Percentiles rank a stretch among this genome's conserved stretches.
These are phyloP conservation scores for Drymodes brunneopygia DNA, from an alignment of 2,113 vertebrate genomes.

Conservation along the genomic window DNA sequence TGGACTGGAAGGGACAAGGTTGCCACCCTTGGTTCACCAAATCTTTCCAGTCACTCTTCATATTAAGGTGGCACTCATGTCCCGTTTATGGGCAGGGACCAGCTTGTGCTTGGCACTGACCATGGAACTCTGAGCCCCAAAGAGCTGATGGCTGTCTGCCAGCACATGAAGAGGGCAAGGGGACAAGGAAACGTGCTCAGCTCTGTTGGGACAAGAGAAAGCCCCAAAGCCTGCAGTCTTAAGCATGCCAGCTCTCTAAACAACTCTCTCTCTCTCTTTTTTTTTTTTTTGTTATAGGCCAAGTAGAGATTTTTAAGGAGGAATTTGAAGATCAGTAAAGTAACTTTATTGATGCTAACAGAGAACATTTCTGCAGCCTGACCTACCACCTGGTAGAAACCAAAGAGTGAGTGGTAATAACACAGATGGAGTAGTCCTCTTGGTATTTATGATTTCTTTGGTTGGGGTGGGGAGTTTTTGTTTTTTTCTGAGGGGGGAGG, in stretches of 20 bases:
- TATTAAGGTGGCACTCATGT: not conserved
- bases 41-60: not conserved
- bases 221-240: not conserved
- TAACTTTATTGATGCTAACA: not conserved
- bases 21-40: not conserved
- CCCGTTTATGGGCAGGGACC: not conserved
- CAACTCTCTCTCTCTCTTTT: not conserved
- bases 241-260: not conserved
- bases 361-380: not conserved
- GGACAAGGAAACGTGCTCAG: accelerated
- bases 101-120: not conserved
- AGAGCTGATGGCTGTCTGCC: not conserved
- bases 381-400: not conserved
- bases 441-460: not conserved
- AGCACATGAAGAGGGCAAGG: not conserved
- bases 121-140: too few relatives aligned
- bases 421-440: not conserved
- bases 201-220: not conserved
- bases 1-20: not conserved
- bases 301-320: not conserved
- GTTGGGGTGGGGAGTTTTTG: not conserved
- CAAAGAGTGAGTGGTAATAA: not conserved
- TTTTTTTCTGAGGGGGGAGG: accelerated
- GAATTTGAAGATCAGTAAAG: not conserved
- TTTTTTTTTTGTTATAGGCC: not conserved